Evolutionary conservation across 2,113 vertebrate genomes (phyloP), one percentile per base, ranked within the genome.

Genomic region (Psilopsiagon aymara): DNA sequence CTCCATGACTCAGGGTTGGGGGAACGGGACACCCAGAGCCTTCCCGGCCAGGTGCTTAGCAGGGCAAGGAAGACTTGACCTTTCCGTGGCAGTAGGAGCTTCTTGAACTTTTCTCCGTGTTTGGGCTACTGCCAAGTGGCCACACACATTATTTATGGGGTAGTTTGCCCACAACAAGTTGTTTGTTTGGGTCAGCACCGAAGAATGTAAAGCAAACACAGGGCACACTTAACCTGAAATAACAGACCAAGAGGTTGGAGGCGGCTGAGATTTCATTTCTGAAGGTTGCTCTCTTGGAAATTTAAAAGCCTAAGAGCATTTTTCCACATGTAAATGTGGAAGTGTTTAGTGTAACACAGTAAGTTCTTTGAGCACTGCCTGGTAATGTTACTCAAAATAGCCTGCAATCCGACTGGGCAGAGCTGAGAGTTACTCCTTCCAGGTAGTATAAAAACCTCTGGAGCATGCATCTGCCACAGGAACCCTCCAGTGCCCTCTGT

Each of bases 361-460:
- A 92, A 88, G 67, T 81, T 96, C 84, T 95, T 59, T 0, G 7
- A 89, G 71, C 7, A 0, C 84, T 68, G 93, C 86, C 74, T 67
- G 92, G 95, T 98, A 96, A 98, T 97, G 97, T 94, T 98, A 83
- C 98, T 89, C 55, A 94, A 98, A 98, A 98, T 98, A 98, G 92
- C 96, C 80, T 89, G 92, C 69, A 33, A 92, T 53, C 66, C 3
- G 23, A 97, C 95, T 95, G 96, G 97, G 52, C 44, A 44, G 92
- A 88, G 83, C 55, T 23, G 86, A 88, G 71, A 52, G 92, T 73
- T 94, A 83, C 69, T 94, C 95, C 96, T 87, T 94, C 88, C 96
- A 97, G 96, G 94, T 96, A 77, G 86, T 97, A 98, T 98, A 98
- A 97, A 97, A 97, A 89, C 86, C 96, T 87, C 24, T 77, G 82